These are phyloP conservation scores for Pithys albifrons DNA, from an alignment of 2,113 vertebrate species.

Conservation along the genomic window DNA sequence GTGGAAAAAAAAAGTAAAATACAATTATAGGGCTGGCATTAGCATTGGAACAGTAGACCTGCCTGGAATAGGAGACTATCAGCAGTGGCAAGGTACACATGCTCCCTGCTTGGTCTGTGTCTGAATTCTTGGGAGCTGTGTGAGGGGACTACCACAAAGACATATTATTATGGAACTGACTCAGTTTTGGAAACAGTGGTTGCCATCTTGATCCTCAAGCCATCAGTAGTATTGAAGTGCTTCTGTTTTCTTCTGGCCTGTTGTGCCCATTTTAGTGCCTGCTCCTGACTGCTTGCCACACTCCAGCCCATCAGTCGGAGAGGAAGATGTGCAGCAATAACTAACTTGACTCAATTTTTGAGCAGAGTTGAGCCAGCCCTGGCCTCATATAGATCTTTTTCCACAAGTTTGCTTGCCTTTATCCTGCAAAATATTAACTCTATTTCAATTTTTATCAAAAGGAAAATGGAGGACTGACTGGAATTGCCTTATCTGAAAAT, in stretches of 20 bases:
- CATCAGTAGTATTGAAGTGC: neutral
- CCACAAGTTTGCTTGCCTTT: neutral
- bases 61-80: neutral
- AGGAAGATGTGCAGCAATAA: neutral
- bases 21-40: neutral
- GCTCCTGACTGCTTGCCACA: neutral
- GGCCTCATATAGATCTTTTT: neutral
- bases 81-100: neutral
- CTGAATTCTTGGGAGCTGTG: neutral
- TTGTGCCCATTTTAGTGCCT: neutral
- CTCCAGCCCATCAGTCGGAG: neutral
- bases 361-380: neutral
- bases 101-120: neutral
- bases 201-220: rapidly evolving
- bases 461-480: neutral
- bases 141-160: neutral
- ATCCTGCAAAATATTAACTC: neutral
- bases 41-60: neutral
- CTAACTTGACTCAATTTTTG: neutral
- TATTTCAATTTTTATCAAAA: neutral
- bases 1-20: neutral
- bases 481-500: neutral
- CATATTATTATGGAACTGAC: neutral
- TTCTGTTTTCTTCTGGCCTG: neutral
- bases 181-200: neutral